A percentile compares a stretch with the other conserved stretches of the same genome.
phyloP scores from a whole-genome alignment of 2,113 vertebrate species.

The Malurus cyaneus region DNA sequence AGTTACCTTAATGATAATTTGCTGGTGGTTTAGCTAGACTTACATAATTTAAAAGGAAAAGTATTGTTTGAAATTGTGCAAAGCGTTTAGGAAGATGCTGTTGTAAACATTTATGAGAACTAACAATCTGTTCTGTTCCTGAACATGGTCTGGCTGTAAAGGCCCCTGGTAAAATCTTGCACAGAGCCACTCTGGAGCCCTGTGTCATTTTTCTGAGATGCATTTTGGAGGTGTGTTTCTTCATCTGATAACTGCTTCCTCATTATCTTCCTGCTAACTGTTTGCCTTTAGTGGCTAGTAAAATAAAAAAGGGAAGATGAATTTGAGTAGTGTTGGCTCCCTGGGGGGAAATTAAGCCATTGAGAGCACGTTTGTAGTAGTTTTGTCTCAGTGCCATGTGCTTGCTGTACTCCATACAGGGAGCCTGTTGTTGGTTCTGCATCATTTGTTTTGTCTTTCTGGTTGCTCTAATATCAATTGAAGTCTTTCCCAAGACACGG shows the following conservation, averaged over 20 bases:
- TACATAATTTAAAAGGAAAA: not conserved
- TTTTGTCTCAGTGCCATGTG: not conserved
- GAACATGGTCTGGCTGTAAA: not conserved
- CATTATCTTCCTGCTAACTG: slow-evolving; percentile 20
- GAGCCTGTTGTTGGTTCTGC: slow-evolving; percentile 22
- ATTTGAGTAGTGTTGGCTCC: not conserved
- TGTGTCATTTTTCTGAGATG: not conserved
- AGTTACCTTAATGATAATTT: not conserved
- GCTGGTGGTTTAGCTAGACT: not conserved
- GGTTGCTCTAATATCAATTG: slow-evolving; percentile 55
- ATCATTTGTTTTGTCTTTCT: slow-evolving; percentile 44
- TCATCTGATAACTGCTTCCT: slow-evolving; percentile 24
- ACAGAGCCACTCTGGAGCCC: not conserved
- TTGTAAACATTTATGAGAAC: not conserved
- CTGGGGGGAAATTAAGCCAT: slow-evolving; percentile 34
- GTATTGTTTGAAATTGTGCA: not conserved
- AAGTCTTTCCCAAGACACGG: slow-evolving; percentile 37
- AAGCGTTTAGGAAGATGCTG: not conserved
- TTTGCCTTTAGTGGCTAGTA: slow-evolving; percentile 40
- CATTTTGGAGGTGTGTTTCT: not conserved
- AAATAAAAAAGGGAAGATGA: slow-evolving; percentile 12
- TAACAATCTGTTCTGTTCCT: not conserved
- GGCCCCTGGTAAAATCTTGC: not conserved
- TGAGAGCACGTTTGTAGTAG: not conserved
- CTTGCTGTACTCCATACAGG: not conserved